phyloP scores from a whole-genome alignment of 2,888 invertebrate genomes.

The Amaurobius ferox region DNA sequence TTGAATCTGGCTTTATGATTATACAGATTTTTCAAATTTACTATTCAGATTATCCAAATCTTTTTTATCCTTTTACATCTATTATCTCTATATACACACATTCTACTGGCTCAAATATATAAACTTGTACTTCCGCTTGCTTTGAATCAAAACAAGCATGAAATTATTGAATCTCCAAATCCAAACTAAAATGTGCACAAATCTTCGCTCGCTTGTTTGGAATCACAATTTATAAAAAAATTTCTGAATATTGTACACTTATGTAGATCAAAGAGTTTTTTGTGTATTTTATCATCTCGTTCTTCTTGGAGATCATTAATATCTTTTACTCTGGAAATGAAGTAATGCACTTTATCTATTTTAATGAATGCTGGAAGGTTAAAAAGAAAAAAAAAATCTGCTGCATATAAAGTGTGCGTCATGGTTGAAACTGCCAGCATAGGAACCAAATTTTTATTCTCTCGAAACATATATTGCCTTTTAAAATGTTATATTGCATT shows the following conservation, averaged over 20 bases:
- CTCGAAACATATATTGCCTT: slow-evolving; percentile 24
- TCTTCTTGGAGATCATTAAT: slow-evolving; percentile 39
- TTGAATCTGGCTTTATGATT: slow-evolving; percentile 60
- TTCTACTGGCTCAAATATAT: slow-evolving; percentile 60
- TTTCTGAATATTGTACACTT: slow-evolving; percentile 69
- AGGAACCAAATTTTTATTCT: slow-evolving; percentile 18
- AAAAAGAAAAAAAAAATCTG: not conserved
- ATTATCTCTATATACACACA: slow-evolving; percentile 38
- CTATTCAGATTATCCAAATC: slow-evolving; percentile 53
- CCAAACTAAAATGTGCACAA: slow-evolving; percentile 35
- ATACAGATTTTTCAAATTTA: slow-evolving; percentile 69
- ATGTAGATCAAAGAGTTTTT: slow-evolving; percentile 43
- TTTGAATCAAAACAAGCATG: slow-evolving; percentile 34
- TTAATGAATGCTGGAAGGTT: slow-evolving; percentile 5
- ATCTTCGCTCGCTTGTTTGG: slow-evolving; percentile 53
- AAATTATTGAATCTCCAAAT: slow-evolving; percentile 42
- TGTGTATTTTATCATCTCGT: slow-evolving; percentile 44
- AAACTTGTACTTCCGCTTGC: slow-evolving; percentile 51
- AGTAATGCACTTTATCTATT: slow-evolving; percentile 33
- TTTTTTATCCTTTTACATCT: slow-evolving; percentile 68
- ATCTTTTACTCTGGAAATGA: slow-evolving; percentile 29
- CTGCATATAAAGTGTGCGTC: not conserved
- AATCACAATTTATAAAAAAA: slow-evolving; percentile 66
- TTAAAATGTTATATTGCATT: slow-evolving; percentile 42
- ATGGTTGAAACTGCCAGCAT: not conserved